Conservation (phyloP, 2,113 vertebrate genomes). For the Bos taurus region DNA sequence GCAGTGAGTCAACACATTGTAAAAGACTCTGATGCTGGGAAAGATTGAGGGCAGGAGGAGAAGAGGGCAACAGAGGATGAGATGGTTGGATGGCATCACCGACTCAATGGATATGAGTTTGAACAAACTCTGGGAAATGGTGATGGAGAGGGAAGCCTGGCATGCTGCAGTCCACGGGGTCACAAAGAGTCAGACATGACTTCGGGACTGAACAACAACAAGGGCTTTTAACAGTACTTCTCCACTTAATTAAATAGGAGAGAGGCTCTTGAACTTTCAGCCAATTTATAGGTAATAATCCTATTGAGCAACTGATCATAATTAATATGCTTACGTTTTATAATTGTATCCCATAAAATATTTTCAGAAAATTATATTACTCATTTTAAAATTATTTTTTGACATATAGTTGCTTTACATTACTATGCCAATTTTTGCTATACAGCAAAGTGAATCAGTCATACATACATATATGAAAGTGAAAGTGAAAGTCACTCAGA, state of each 20-base stretch:
- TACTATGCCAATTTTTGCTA: neutral
- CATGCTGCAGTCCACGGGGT: neutral
- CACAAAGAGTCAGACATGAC: neutral
- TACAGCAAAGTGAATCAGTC: neutral
- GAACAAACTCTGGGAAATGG: neutral
- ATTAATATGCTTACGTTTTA: neutral
- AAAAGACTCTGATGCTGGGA: neutral
- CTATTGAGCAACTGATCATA: neutral
- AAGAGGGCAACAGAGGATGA: neutral
- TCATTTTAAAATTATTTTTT: neutral
- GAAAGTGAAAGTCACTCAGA: neutral
- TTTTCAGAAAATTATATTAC: conserved; percentile 18
- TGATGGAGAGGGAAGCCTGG: neutral
- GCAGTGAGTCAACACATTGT: neutral
- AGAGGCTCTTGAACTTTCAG: neutral
- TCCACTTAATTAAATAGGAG: conserved; percentile 17
- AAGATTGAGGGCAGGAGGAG: neutral
- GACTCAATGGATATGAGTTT: neutral
- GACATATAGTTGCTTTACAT: neutral
- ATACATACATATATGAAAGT: neutral
- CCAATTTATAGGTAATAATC: neutral
- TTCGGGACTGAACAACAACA: neutral
- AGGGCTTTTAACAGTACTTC: neutral
- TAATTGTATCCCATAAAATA: neutral
- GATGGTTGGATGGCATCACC: neutral